These are phyloP conservation scores for Tachysurus vachellii DNA, from an alignment of 2,113 vertebrate species.

Conservation along the genomic window DNA sequence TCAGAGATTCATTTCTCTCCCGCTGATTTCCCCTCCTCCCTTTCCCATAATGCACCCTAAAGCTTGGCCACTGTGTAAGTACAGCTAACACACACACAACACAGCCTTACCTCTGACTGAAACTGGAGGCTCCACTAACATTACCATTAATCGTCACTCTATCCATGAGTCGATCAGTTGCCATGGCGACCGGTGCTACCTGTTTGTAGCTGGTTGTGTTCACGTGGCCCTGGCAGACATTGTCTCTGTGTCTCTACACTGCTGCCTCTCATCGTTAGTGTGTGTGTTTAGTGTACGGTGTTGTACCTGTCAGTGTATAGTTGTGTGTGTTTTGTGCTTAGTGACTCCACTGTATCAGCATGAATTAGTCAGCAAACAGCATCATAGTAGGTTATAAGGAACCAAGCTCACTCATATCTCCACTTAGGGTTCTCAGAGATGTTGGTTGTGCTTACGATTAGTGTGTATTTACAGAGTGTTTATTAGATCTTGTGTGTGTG, in stretches of 20 bases:
- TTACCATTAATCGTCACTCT: background rate
- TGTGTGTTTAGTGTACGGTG: background rate
- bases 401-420: background rate
- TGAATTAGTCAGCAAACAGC: background rate
- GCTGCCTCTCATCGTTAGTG: background rate
- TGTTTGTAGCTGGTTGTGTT: too few relatives aligned
- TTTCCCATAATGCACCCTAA: slow-evolving; percentile 81
- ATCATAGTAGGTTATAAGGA: background rate
- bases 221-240: background rate
- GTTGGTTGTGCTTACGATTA: background rate
- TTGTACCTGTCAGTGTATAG: background rate
- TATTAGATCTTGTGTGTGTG: background rate
- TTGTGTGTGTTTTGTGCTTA: background rate
- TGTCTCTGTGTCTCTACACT: background rate
- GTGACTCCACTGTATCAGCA: too few relatives aligned
- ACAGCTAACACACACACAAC: slow-evolving; percentile 44
- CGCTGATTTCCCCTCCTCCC: slow-evolving; percentile 67
- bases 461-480: background rate
- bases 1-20: background rate
- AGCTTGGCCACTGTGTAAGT: slow-evolving; percentile 99
- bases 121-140: background rate
- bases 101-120: background rate
- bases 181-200: background rate
- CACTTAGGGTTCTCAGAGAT: background rate
- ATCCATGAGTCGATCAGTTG: background rate